Conservation (phyloP, 2,888 invertebrate species). For the Rapana venosa region DNA sequence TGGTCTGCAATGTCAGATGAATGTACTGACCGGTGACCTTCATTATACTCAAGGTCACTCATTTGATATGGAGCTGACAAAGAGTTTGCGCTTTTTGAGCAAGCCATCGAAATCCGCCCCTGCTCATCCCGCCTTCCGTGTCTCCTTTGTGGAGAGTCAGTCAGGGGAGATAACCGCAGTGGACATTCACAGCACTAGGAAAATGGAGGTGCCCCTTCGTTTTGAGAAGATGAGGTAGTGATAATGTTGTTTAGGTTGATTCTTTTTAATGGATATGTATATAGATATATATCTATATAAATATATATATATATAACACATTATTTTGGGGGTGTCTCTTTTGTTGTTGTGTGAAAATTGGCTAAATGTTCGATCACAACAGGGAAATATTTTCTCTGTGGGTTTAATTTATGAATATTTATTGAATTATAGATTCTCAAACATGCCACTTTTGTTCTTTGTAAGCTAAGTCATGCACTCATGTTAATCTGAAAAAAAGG, state of each 20-base stretch:
- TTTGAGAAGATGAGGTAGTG: slow-evolving; percentile 29
- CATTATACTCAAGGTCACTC: background rate
- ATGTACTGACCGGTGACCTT: slow-evolving; percentile 29
- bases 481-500: too few relatives aligned
- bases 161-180: slow-evolving; percentile 11
- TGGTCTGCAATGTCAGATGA: slow-evolving; percentile 26
- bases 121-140: background rate
- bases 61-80: slow-evolving; percentile 34
- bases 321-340: background rate
- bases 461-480: too few relatives aligned
- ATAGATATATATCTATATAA: too few relatives aligned
- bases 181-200: slow-evolving; percentile 23
- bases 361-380: background rate
- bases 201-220: slow-evolving; percentile 30
- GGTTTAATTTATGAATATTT: too few relatives aligned
- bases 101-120: slow-evolving; percentile 26
- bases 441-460: too few relatives aligned
- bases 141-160: slow-evolving; percentile 8
- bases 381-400: background rate
- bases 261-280: background rate
- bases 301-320: background rate
- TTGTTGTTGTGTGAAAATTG: background rate
- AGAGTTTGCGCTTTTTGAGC: slow-evolving; percentile 37
- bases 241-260: background rate
- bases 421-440: too few relatives aligned